Evolutionary conservation across 2,888 invertebrate genomes (phyloP), one percentile per base, ranked within the genome.

Genomic region (Lasioglossum figueresi): DNA sequence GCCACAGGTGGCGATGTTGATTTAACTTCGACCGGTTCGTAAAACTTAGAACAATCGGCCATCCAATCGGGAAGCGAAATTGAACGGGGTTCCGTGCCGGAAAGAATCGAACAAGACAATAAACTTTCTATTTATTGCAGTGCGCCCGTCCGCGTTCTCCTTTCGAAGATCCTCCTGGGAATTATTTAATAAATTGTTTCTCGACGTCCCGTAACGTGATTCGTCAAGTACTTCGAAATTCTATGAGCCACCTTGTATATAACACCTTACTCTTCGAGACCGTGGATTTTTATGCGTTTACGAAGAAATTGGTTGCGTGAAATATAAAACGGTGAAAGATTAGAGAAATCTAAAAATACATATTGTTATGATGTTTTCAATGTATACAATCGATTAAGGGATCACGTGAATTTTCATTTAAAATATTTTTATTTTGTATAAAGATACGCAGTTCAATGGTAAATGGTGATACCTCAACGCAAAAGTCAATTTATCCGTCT

Each of bases 1-100:
- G 90, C 88, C 83, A 89, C 89, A 89, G 90, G 90, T 90, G 90
- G 85, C 73, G 80, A 73, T 85, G 83, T 89, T 88, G 83, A 90
- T 87, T 87, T 85, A 81, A 84, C 79, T 76, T 83, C 75, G 76
- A 71, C 37, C 80, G 76, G 82, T 76, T 76, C 81, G 84, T 85
- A 83, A 90, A 89, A 88, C 83, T 90, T 88, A 75, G 83, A 72
- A 85, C 85, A 83, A 78, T 77, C 81, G 75, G 40, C 76, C 63
- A 70, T 84, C 84, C 78, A 77, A 76, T 84, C 79, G 75, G 1
- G 68, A 78, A n/a, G 34, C 63, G 78, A 84, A 80, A 84, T 87
- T 87, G 70, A 82, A 87, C 63, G 23, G 63, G 34, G 8, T 56
- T 27, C 59, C 56, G 37, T 6, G 43, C 75, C 45, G 77, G 34